Evolutionary conservation across 2,888 invertebrate species (phyloP).

Genomic region (Exocentrus adspersus): DNA sequence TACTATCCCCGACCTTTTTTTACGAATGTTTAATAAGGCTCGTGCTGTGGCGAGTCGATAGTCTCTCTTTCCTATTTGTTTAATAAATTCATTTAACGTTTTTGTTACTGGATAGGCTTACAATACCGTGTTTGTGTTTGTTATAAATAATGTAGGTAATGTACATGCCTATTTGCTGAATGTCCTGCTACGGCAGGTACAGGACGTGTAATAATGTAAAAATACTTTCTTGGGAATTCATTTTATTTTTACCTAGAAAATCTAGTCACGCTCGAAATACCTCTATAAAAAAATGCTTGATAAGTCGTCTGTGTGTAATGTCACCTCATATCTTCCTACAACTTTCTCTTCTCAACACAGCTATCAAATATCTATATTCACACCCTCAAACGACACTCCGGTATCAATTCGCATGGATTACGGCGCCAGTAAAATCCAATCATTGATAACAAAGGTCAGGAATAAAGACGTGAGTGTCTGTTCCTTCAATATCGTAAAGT

Average conservation of each 20-base stretch:
- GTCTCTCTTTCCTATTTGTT: constrained; percentile 4
- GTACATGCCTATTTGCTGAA: neutral
- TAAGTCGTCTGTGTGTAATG: too few species aligned
- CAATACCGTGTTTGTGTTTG: constrained; percentile 3
- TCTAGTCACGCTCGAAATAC: too few species aligned
- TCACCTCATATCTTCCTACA: neutral
- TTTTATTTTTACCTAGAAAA: too few species aligned
- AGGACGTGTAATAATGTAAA: too few species aligned
- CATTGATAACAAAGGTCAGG: constrained; percentile 6
- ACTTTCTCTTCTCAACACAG: neutral
- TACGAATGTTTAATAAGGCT: constrained; percentile 22
- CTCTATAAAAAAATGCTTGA: too few species aligned
- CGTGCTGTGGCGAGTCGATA: constrained; percentile 24
- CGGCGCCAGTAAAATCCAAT: neutral
- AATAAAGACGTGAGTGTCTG: constrained; percentile 24
- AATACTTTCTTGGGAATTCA: too few species aligned
- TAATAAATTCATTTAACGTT: constrained; percentile 5
- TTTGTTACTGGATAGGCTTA: constrained; percentile 3
- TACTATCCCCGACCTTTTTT: constrained; percentile 10
- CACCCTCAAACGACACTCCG: neutral
- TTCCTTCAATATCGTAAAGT: constrained; percentile 30
- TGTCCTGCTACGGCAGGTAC: too few species aligned
- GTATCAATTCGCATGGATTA: neutral
- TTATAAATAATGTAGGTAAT: neutral
- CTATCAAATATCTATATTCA: neutral